Base-by-base conservation (phyloP, 2,888 invertebrate genomes). In the Disparrhopalites patrizii region DNA sequence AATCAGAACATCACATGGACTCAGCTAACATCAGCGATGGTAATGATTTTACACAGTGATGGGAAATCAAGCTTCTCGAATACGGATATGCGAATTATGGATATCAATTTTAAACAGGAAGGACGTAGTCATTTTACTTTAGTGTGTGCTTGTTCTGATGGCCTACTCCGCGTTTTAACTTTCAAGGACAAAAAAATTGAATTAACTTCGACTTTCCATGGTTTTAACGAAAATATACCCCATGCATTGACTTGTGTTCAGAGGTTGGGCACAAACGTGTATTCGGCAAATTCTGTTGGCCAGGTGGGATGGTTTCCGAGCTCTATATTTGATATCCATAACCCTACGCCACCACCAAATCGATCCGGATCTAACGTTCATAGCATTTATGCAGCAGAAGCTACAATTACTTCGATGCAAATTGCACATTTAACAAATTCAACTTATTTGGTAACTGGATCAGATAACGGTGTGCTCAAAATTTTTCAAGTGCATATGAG, bases 81-180 rank as follows among this genome's bases (percentile, higher is more conserved):
- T 25, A 25, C 52, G 2, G 62, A 62, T 36, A 62, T 62, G 62
- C 31, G 62, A 23, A 54, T 62, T 18, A 62, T 62, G 62, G 38
- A 40, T 30, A 62, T 62, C n/a, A 4, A 25, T 25, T 10, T 54
- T n/a, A 36, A 18, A 38, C 2, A 23, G 4, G 38, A n/a, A 40
- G 28, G 40, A 38, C 18, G 23, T n/a, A 3, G 3, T 2, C 27
- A 36, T n/a, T 62, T 20, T 18, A 36, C 18, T 10, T 27, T 62
- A 27, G 4, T 54, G 13, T 62, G 62, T 54, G 62, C 62, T 20
- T 62, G 62, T 15, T 62, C 62, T 5, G 62, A 62, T 52, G 62
- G n/a, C n/a, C n/a, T n/a, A n/a, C n/a, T n/a, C n/a, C n/a, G n/a
- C n/a, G n/a, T 18, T 20, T 33, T 62, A 2, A 10, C 13, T 15